These are phyloP conservation scores for Bombus picipes DNA, from an alignment of 1,140 invertebrate species.

Conservation along the genomic window DNA sequence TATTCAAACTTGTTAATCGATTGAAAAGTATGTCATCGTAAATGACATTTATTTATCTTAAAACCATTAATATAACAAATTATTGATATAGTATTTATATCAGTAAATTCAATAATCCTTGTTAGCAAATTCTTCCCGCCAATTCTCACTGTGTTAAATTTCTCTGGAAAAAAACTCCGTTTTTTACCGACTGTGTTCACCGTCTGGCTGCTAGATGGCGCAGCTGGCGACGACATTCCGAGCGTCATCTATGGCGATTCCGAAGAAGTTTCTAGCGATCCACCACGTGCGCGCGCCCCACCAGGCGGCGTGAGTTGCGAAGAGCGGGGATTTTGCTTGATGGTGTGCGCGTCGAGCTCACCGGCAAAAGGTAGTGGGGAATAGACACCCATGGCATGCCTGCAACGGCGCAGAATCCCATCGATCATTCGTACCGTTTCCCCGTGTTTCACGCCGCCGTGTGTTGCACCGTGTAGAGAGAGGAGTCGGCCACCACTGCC, in stretches of 20 bases:
- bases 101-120: not conserved
- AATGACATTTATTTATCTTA: not conserved
- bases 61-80: not conserved
- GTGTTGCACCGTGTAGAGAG: conserved; percentile 74
- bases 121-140: conserved; percentile 12
- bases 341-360: conserved; percentile 43
- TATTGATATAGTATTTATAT: not conserved
- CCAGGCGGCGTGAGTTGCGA: conserved; percentile 49
- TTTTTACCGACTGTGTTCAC: conserved; percentile 61
- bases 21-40: not conserved
- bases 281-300: conserved; percentile 77
- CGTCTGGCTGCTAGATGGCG: conserved; percentile 67
- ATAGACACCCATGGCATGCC: conserved; percentile 68
- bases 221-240: not conserved
- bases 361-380: conserved; percentile 62
- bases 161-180: not conserved
- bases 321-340: conserved; percentile 31
- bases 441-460: conserved; percentile 79
- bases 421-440: conserved; percentile 81
- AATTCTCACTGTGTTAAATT: not conserved
- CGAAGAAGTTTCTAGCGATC: conserved; percentile 59
- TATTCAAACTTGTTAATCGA: not conserved
- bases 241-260: conserved; percentile 71
- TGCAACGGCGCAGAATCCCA: conserved; percentile 82
- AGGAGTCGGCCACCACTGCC: conserved; percentile 55